These are phyloP conservation scores for Tiliacea citrago DNA, from an alignment of 2,888 invertebrate species.

Conservation along the genomic window DNA sequence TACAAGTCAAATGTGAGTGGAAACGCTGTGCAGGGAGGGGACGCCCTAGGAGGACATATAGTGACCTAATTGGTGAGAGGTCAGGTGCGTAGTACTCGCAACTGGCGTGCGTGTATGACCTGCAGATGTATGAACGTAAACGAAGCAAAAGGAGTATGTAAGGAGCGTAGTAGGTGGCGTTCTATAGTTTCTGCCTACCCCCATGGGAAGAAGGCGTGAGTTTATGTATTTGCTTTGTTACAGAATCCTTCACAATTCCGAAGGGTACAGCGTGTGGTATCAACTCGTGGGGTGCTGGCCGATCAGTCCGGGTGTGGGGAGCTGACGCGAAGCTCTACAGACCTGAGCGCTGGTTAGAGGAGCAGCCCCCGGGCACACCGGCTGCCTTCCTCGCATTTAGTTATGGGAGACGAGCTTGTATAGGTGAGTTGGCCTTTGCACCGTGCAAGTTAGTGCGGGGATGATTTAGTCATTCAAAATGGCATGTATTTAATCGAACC, in stretches of 20 bases:
- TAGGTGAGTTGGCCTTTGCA: slow-evolving; percentile 36
- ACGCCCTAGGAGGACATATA: too few relatives aligned
- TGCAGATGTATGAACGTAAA: too few relatives aligned
- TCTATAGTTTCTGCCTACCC: too few relatives aligned
- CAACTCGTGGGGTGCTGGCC: slow-evolving; percentile 78
- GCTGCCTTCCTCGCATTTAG: slow-evolving; percentile 77
- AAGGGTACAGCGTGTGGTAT: slow-evolving; percentile 72
- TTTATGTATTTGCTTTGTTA: slow-evolving; percentile 12
- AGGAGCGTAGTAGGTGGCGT: too few relatives aligned
- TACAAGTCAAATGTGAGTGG: too few relatives aligned
- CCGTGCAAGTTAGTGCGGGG: background rate
- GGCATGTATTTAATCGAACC: background rate
- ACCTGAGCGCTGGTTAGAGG: slow-evolving; percentile 80
- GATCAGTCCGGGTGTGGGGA: slow-evolving; percentile 77
- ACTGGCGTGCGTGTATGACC: too few relatives aligned
- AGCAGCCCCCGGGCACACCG: slow-evolving; percentile 44
- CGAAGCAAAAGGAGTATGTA: too few relatives aligned
- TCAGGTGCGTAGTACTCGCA: too few relatives aligned
- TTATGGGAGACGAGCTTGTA: slow-evolving; percentile 71
- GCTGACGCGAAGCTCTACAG: slow-evolving; percentile 73
- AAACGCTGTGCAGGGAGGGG: too few relatives aligned
- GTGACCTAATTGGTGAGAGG: too few relatives aligned
- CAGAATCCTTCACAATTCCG: slow-evolving; percentile 77
- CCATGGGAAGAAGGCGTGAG: too few relatives aligned
- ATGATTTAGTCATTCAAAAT: background rate